phyloP scores from a whole-genome alignment of 2,797 vertebrate species.

The Decapterus maruadsi region DNA sequence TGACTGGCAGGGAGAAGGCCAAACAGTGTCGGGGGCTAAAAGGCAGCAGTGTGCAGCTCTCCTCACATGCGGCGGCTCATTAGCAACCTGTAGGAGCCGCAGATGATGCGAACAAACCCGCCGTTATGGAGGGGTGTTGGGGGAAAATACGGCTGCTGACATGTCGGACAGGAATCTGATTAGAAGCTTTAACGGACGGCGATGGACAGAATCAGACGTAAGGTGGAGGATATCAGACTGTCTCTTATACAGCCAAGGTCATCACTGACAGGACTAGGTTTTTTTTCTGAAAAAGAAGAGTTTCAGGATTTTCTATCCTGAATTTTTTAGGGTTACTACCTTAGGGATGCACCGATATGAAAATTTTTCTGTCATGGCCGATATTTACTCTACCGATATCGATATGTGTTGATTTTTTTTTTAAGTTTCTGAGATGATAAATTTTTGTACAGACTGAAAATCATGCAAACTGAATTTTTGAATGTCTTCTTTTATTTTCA shows the following conservation, averaged over 20 bases:
- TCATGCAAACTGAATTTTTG: too few species aligned
- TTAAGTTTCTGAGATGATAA: too few species aligned
- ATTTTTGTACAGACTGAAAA: too few species aligned
- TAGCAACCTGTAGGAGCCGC: slow-evolving; percentile 83
- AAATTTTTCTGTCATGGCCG: too few species aligned
- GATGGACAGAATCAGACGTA: slow-evolving; percentile 66
- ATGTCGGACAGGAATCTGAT: slow-evolving; percentile 84
- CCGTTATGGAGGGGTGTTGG: slow-evolving; percentile 82
- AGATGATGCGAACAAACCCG: slow-evolving; percentile 86
- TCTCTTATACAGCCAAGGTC: slow-evolving; percentile 2
- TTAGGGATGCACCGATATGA: too few species aligned
- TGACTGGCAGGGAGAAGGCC: slow-evolving; percentile 87
- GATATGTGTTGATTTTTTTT: too few species aligned
- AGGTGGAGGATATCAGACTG: slow-evolving; percentile 62
- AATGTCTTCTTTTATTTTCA: too few species aligned
- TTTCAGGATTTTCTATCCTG: slow-evolving; percentile 43
- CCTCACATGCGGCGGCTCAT: slow-evolving; percentile 82
- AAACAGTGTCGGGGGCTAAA: slow-evolving; percentile 82
- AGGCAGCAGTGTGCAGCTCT: slow-evolving; percentile 86
- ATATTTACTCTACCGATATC: too few species aligned
- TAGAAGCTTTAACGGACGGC: slow-evolving; percentile 72
- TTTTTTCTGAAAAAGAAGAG: slow-evolving; percentile 15
- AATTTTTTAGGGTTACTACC: slow-evolving; percentile 22
- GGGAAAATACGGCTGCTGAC: slow-evolving; percentile 83
- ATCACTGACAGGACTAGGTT: slow-evolving; percentile 19